Evolutionary conservation across 2,888 invertebrate genomes (phyloP), one percentile per base, ranked within the genome.

Genomic region (Augiades crinisus): DNA sequence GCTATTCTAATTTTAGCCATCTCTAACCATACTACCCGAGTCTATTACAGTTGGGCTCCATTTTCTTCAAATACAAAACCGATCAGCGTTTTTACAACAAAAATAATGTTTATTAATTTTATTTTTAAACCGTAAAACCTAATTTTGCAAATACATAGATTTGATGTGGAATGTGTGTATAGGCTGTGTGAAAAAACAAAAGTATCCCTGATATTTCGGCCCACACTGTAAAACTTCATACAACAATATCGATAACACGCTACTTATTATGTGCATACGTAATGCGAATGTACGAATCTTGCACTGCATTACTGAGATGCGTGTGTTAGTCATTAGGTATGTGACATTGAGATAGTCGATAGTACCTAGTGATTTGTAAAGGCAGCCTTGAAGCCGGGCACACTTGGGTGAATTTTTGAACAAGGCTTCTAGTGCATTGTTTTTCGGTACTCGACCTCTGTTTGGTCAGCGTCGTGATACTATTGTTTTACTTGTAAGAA

Each of bases 301-400:
- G 13, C 33, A 27, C 2, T 52, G 41, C 27, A 59, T 47, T 31
- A 38, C 24, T 36, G 57, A 62, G 59, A 61, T 67, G 67, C 68
- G 65, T 71, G 63, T 59, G 59, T 63, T 69, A 71, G 68, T 70
- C 65, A 72, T 74, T 72, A 70, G 68, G 49, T 44, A 54, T 58
- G 60, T 67, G 78, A 70, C 80, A 81, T 81, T 81, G 81, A 73
- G 61, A 55, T 55, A 54, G 62, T 50, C 59, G 19, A 50, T 36
- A 43, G 69, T 73, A 30, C 30, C 12, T 30, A 70, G 67, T 67
- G 63, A 72, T 67, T 72, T 64, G 57, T 44, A 64, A 58, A 40
- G 58, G 55, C 61, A 71, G 64, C 79, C 81, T 81, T 80, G 78
- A 68, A 57, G 16, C 8, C 33, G 61, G 56, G 51, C 54, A 58